Evolutionary conservation across 2,113 vertebrate species (phyloP).

Genomic region (Dendropsophus ebraccatus): DNA sequence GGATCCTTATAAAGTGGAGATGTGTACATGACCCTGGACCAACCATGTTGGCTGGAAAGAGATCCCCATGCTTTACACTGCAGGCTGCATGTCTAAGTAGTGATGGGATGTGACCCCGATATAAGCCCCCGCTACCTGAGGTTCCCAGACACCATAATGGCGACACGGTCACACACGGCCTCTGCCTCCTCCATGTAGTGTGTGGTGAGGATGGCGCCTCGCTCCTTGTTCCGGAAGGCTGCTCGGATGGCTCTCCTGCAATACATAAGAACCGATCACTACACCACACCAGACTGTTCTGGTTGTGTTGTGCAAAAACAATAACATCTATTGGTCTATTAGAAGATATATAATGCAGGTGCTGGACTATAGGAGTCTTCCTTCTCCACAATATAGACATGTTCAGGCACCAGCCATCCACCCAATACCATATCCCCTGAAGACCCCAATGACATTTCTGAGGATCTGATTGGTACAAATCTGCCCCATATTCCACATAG

Average conservation of each 20-base stretch:
- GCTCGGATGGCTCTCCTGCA: constrained; percentile 80
- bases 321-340: too few relatives aligned
- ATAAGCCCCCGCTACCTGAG: constrained; percentile 74
- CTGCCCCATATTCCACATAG: not conserved
- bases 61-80: too few relatives aligned
- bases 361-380: not conserved
- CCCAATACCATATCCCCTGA: not conserved
- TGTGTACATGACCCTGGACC: too few relatives aligned
- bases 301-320: too few relatives aligned
- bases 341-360: not conserved
- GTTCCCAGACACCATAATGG: constrained; percentile 85
- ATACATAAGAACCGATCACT: not conserved
- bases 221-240: constrained; percentile 74
- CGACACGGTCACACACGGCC: constrained; percentile 86
- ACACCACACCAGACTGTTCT: not conserved
- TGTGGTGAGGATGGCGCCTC: constrained; percentile 84
- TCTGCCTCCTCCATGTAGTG: constrained; percentile 89
- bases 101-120: too few relatives aligned
- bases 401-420: too few relatives aligned
- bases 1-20: too few relatives aligned
- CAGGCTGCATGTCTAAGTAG: too few relatives aligned
- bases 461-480: not conserved
- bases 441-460: not conserved
- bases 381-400: too few relatives aligned
- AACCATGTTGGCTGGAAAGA: too few relatives aligned